These are phyloP conservation scores for Drosophila eohydei DNA, from an alignment of 2,888 invertebrate genomes.

Conservation along the genomic window DNA sequence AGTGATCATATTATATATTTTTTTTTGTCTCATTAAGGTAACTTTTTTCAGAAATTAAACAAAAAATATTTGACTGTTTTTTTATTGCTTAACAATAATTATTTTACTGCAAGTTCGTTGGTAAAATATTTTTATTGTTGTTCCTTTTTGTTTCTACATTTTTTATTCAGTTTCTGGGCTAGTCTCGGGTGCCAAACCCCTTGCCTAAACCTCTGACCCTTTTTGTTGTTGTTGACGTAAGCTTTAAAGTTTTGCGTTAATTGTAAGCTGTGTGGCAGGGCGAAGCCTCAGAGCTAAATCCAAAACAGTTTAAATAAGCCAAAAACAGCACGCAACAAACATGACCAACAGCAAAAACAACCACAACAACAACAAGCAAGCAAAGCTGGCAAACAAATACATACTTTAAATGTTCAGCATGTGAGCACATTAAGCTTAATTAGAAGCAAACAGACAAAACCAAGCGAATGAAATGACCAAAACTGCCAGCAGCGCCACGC, in stretches of 20 bases:
- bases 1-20: no score
- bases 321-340: slow-evolving; percentile 54
- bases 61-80: no score
- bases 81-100: no score
- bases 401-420: slow-evolving; percentile 54
- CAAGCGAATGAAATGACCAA: slow-evolving; percentile 56
- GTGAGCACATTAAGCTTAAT: slow-evolving; percentile 66
- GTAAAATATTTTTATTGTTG: neutral
- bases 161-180: neutral
- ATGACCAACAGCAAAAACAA: slow-evolving; percentile 36
- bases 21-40: no score
- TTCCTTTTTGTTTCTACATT: rapidly evolving
- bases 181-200: neutral
- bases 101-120: neutral
- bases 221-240: neutral
- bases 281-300: slow-evolving; percentile 20
- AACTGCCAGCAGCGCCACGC: slow-evolving; percentile 36
- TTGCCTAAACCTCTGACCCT: slow-evolving; percentile 12
- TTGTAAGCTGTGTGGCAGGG: neutral
- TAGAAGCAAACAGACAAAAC: slow-evolving; percentile 64
- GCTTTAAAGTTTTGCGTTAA: slow-evolving; percentile 29
- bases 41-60: no score
- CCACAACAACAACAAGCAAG: slow-evolving; percentile 8
- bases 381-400: slow-evolving; percentile 26
- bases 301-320: slow-evolving; percentile 43